These are phyloP conservation scores for Hydraecia micacea DNA, from an alignment of 2,888 invertebrate species.

Conservation along the genomic window DNA sequence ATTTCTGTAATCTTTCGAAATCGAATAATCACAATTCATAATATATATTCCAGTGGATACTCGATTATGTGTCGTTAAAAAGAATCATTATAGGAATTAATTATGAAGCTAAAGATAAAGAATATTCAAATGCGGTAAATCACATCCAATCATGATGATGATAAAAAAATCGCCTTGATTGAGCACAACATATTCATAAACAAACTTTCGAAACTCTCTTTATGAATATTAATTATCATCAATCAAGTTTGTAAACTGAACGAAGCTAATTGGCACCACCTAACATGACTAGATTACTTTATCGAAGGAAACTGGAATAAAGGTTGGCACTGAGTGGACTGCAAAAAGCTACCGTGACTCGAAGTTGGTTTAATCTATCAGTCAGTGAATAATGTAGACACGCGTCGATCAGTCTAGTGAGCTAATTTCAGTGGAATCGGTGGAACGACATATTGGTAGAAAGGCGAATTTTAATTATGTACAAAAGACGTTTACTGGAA, in stretches of 20 bases:
- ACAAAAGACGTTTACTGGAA: not conserved
- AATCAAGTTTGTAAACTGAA: conserved; percentile 60
- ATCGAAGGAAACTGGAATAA: conserved; percentile 54
- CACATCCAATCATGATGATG: conserved; percentile 25
- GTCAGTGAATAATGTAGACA: conserved; percentile 58
- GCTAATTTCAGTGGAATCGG: conserved; percentile 42
- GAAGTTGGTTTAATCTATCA: conserved; percentile 57
- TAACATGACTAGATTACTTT: conserved; percentile 57
- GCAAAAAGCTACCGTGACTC: conserved; percentile 60
- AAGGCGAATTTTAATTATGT: conserved; percentile 13
- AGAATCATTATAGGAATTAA: conserved; percentile 15
- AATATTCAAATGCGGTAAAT: conserved; percentile 41
- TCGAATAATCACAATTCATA: not conserved
- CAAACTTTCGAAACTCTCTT: conserved; percentile 60
- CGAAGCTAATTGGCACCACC: conserved; percentile 63
- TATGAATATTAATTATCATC: conserved; percentile 61
- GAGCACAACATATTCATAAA: conserved; percentile 49
- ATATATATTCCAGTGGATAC: not conserved
- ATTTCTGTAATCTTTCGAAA: not conserved
- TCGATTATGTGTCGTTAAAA: not conserved
- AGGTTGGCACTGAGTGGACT: conserved; percentile 52
- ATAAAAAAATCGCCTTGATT: conserved; percentile 49
- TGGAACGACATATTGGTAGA: conserved; percentile 36
- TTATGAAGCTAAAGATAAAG: conserved; percentile 18
- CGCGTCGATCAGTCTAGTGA: conserved; percentile 54